Evolutionary conservation across 2,113 vertebrate genomes (phyloP).

Genomic region (Ivindomyrus marchei): DNA sequence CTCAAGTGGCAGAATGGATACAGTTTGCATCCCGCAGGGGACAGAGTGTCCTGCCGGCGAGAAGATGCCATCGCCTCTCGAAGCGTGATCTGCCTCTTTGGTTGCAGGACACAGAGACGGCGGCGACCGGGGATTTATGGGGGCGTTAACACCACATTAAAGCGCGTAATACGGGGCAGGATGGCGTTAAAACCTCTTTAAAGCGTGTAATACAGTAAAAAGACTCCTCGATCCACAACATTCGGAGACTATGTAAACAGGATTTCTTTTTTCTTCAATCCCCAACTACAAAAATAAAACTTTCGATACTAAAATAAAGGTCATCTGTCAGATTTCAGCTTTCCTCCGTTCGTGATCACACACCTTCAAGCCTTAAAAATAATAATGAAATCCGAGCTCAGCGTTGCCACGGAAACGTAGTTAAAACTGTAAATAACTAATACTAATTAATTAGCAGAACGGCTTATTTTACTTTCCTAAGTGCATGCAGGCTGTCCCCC

Average conservation of each 20-base stretch:
- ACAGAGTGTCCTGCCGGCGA: neutral
- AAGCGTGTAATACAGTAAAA: neutral
- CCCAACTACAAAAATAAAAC: constrained; percentile 45
- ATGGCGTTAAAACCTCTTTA: neutral
- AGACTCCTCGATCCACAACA: neutral
- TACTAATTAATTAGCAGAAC: neutral
- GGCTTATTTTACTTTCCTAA: neutral
- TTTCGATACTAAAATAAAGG: constrained; percentile 42
- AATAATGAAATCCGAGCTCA: neutral
- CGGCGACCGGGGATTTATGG: no score
- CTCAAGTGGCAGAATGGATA: neutral
- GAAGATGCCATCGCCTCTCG: neutral
- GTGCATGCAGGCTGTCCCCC: neutral
- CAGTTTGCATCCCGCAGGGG: neutral
- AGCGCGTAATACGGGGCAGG: neutral
- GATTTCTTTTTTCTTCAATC: constrained; percentile 18
- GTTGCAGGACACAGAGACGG: neutral
- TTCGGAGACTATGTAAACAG: constrained; percentile 16
- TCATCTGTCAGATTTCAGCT: constrained; percentile 21
- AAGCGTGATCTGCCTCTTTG: neutral
- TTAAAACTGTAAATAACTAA: neutral
- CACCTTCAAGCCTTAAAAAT: neutral
- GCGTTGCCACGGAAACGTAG: neutral
- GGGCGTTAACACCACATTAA: neutral
- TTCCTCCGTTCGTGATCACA: neutral